Conservation (phyloP, 37 sponge, comb jelly and placozoan genomes). For the Cliona cf. orientalis region DNA sequence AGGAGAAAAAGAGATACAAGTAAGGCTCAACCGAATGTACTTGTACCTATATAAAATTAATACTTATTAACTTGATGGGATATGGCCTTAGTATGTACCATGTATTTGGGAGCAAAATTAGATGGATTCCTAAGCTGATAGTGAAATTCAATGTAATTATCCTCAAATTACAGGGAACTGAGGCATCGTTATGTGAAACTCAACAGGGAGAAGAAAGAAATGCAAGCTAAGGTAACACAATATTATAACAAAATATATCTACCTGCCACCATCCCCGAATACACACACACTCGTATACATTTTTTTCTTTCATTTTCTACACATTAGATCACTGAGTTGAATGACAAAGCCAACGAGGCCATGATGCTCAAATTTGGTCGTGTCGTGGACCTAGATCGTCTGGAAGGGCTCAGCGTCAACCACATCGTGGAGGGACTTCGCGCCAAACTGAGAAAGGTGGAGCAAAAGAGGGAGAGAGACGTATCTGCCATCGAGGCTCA, state of each 20-base stretch:
- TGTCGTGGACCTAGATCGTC: slow-evolving; percentile 85
- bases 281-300: neutral
- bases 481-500: slow-evolving; percentile 38
- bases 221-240: slow-evolving; percentile 61
- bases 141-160: neutral
- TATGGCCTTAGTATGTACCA: neutral
- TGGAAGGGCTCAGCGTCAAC: slow-evolving; percentile 81
- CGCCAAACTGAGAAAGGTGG: slow-evolving; percentile 60
- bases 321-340: slow-evolving; percentile 64
- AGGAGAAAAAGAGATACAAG: slow-evolving; percentile 81
- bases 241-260: neutral
- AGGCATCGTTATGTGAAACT: slow-evolving; percentile 54
- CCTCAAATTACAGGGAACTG: slow-evolving; percentile 50
- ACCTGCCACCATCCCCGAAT: neutral
- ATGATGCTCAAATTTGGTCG: slow-evolving; percentile 98
- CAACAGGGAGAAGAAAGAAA: slow-evolving; percentile 85
- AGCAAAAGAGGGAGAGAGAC: slow-evolving; percentile 34
- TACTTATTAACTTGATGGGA: neutral
- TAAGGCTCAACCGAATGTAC: slow-evolving; percentile 9
- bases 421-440: slow-evolving; percentile 81
- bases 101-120: neutral
- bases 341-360: slow-evolving; percentile 74
- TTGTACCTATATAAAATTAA: neutral
- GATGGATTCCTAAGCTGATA: too few species aligned
- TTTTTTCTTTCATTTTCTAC: neutral